phyloP scores from a whole-genome alignment of 2,113 vertebrate species.

The Pangasianodon gigas region DNA sequence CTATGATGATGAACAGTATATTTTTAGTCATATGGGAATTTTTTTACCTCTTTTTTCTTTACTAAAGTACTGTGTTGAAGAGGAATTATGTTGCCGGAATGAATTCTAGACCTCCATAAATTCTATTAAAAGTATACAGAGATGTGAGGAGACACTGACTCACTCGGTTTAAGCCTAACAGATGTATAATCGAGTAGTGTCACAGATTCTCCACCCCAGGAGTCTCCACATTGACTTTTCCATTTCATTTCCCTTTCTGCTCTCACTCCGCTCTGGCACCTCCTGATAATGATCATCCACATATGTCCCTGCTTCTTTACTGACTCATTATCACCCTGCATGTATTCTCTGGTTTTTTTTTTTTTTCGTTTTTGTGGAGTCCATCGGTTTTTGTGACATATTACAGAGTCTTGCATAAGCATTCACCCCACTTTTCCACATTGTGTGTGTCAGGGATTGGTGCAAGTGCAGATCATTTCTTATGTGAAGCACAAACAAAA shows the following conservation, averaged over 20 bases:
- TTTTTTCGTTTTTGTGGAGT: not conserved
- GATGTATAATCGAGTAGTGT: slow-evolving; percentile 34
- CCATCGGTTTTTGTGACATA: not conserved
- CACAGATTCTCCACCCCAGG: slow-evolving; percentile 26
- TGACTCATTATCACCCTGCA: slow-evolving; percentile 1
- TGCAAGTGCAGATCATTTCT: not conserved
- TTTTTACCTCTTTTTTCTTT: not conserved
- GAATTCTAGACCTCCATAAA: slow-evolving; percentile 39
- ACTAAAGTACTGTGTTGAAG: slow-evolving; percentile 11
- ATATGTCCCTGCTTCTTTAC: slow-evolving; percentile 12
- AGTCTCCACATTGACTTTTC: slow-evolving; percentile 14
- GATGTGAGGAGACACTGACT: slow-evolving; percentile 20
- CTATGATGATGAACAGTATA: not conserved
- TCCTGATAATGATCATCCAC: slow-evolving; percentile 9
- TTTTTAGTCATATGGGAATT: not conserved
- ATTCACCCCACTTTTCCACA: not conserved
- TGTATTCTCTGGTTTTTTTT: not conserved
- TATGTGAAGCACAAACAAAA: not conserved
- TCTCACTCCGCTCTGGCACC: not conserved
- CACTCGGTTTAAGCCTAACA: slow-evolving; percentile 33
- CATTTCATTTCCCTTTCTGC: slow-evolving; percentile 11
- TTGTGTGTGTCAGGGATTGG: not conserved
- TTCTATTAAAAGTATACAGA: slow-evolving; percentile 23
- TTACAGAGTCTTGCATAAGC: not conserved
- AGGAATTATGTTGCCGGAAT: slow-evolving; percentile 41